phyloP scores from a whole-genome alignment of 2,113 vertebrate species.

The Rhinopithecus roxellana region DNA sequence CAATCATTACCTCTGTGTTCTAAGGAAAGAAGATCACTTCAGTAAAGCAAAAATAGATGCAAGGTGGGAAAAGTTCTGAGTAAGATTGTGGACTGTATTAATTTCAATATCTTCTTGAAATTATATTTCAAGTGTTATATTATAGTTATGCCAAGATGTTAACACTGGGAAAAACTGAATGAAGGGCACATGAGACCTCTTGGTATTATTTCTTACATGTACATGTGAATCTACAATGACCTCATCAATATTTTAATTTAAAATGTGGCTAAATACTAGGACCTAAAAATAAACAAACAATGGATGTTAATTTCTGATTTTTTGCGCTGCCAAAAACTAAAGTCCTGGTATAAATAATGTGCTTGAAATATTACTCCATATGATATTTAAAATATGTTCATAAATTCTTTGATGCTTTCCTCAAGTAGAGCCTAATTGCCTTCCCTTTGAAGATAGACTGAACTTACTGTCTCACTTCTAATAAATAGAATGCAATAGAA shows the following conservation, averaged over 20 bases:
- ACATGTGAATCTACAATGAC: background rate
- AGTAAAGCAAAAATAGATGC: background rate
- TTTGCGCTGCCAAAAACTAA: background rate
- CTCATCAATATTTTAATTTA: background rate
- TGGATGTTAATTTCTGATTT: background rate
- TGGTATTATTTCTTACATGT: background rate
- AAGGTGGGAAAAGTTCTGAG: background rate
- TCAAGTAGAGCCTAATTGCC: background rate
- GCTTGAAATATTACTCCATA: background rate
- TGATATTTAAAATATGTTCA: background rate
- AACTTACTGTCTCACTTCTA: background rate
- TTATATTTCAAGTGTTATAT: too few relatives aligned
- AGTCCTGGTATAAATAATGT: background rate
- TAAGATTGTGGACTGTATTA: background rate
- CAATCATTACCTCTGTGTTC: background rate
- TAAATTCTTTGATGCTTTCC: background rate
- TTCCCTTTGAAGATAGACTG: background rate
- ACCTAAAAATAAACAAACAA: background rate
- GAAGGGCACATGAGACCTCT: background rate
- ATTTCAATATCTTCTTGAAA: background rate
- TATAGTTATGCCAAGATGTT: background rate
- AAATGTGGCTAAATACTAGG: background rate
- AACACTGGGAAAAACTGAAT: background rate
- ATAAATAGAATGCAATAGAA: background rate
- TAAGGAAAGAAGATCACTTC: background rate